Percentiles rank a stretch among this genome's conserved stretches.
Evolutionary conservation across 2,888 invertebrate species (phyloP).

Genomic region (Cheilosia grossa): DNA sequence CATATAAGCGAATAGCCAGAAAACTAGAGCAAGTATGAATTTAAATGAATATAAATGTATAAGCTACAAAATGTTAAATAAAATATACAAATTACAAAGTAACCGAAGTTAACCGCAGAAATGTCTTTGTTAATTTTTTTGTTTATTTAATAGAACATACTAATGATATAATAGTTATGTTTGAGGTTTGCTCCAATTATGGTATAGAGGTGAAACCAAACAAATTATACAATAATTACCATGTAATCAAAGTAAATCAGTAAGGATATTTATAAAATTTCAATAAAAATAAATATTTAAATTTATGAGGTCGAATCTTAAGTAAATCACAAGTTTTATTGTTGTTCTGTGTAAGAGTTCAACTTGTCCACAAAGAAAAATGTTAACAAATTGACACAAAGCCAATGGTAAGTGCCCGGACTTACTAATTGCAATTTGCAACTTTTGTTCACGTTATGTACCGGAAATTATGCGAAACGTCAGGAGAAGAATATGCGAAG

Average conservation of each 20-base stretch:
- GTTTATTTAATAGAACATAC: too few relatives aligned
- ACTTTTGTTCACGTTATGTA: too few relatives aligned
- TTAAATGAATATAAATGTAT: background rate
- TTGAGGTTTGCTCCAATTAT: too few relatives aligned
- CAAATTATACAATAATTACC: conserved; percentile 61
- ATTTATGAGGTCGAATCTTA: conserved; percentile 3
- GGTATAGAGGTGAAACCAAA: conserved; percentile 6
- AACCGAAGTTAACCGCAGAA: conserved; percentile 59
- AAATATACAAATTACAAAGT: conserved; percentile 47
- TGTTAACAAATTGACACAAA: too few relatives aligned
- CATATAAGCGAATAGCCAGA: background rate
- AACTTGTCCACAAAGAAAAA: too few relatives aligned
- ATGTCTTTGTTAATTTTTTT: background rate
- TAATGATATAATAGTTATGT: too few relatives aligned
- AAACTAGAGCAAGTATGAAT: conserved; percentile 4
- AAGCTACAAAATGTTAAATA: background rate
- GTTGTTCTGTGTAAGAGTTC: too few relatives aligned
- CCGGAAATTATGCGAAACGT: too few relatives aligned
- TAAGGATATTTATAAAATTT: conserved; percentile 47
- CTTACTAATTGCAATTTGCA: too few relatives aligned
- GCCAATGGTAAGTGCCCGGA: too few relatives aligned
- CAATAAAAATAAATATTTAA: conserved; percentile 31
- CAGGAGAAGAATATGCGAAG: too few relatives aligned
- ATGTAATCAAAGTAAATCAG: conserved; percentile 57
- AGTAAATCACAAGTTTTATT: too few relatives aligned